Conservation (phyloP, 2,797 vertebrate species). For the Prionace glauca region DNA sequence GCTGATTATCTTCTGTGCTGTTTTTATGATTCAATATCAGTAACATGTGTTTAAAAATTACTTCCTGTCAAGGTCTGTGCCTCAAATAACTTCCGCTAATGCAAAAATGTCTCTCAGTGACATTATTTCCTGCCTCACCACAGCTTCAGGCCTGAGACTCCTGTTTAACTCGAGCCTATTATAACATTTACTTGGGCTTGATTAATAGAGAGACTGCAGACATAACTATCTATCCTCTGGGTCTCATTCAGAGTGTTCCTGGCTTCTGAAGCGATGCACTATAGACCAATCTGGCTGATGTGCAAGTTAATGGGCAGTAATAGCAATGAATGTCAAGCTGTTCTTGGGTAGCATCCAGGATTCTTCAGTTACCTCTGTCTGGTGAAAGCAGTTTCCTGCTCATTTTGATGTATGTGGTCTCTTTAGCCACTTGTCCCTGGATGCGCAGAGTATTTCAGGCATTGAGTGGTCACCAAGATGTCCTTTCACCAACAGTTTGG, state of each 20-base stretch:
- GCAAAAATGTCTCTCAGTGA: neutral
- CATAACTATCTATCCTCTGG: slow-evolving; percentile 38
- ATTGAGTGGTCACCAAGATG: neutral
- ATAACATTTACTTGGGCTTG: slow-evolving; percentile 36
- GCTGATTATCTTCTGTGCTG: neutral
- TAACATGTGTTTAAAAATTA: slow-evolving; percentile 7
- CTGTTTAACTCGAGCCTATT: slow-evolving; percentile 36
- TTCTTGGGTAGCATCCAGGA: slow-evolving; percentile 23
- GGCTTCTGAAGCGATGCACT: slow-evolving; percentile 29
- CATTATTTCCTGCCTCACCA: slow-evolving; percentile 30
- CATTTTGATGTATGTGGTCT: slow-evolving; percentile 29
- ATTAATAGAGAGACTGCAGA: slow-evolving; percentile 38
- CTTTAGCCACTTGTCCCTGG: neutral
- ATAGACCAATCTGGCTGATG: slow-evolving; percentile 38
- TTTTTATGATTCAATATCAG: neutral
- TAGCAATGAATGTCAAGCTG: slow-evolving; percentile 37
- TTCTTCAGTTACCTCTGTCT: slow-evolving; percentile 36
- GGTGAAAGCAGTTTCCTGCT: slow-evolving; percentile 37
- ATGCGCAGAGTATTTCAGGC: neutral
- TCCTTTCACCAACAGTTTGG: neutral
- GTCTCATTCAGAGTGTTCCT: slow-evolving; percentile 36
- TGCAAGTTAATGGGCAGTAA: slow-evolving; percentile 36
- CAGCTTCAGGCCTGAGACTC: slow-evolving; percentile 22
- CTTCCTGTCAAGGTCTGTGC: neutral
- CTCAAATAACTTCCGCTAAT: slow-evolving; percentile 7